A percentile compares a stretch with the other conserved stretches of the same genome.
These are phyloP conservation scores for Eriosoma lanigerum DNA, from an alignment of 1,140 invertebrate species.

Conservation along the genomic window DNA sequence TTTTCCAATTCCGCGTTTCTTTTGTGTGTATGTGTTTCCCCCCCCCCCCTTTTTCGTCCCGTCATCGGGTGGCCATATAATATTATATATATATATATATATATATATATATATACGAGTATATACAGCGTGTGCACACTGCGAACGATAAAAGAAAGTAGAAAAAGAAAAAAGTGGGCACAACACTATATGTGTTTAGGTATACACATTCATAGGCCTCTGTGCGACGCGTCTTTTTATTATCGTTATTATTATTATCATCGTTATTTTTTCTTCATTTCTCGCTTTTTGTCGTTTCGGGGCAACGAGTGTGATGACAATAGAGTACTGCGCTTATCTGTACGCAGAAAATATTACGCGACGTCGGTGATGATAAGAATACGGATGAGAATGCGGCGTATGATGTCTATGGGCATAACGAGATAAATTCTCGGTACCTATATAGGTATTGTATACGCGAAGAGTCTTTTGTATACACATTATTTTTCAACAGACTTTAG, in stretches of 20 bases:
- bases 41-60: not conserved
- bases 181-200: no score
- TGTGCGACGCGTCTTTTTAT: conserved; percentile 5
- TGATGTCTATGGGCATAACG: not conserved
- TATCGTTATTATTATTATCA: not conserved
- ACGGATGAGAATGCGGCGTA: not conserved
- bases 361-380: conserved; percentile 14
- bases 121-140: not conserved
- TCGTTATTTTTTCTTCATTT: not conserved
- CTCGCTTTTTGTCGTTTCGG: conserved; percentile 21
- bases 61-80: not conserved
- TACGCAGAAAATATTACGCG: conserved; percentile 17
- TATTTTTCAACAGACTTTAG: not conserved
- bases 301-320: conserved; percentile 16
- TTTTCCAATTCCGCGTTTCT: not conserved
- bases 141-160: conserved; percentile 8
- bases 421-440: not conserved
- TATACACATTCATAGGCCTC: conserved; percentile 1
- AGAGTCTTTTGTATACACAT: conserved; percentile 27
- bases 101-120: conserved; percentile 7
- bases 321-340: not conserved
- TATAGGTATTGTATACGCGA: no score
- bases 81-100: conserved; percentile 1
- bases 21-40: not conserved
- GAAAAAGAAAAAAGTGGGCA: not conserved